Evolutionary conservation across 2,113 vertebrate genomes (phyloP), one percentile per base, ranked within the genome.

Genomic region (Cryptomyrus ogoouensis): DNA sequence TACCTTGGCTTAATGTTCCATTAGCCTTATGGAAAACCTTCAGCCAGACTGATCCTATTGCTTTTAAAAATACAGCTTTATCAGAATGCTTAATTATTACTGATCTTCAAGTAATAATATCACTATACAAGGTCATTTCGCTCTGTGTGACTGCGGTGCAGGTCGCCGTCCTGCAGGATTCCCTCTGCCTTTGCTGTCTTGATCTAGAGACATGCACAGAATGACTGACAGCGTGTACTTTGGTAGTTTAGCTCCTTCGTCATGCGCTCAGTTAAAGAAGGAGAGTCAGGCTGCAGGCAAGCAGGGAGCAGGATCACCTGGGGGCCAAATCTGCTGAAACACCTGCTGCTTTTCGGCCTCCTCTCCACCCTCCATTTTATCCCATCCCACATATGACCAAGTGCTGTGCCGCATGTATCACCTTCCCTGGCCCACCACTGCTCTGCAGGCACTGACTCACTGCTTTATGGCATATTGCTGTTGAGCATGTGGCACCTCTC

Each of bases 101-200:
- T 62, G 80, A 44, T 53, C 66, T 83, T 56, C 39, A 24, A 88
- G 89, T 35, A 77, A 9, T 44, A 46, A 83, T 62, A 44, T 47
- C 62, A 88, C 8, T 47, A 90, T 47, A 88, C 39, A 90, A 24
- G 27, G 35, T 83, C 93, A 90, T 92, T 93, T 87, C 89, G 53
- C 56, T 86, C 74, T 62, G 17, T 24, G 62, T 83, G 80, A 56
- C 21, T 91, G 17, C 27, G 85, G 46, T 90, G 91, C 91, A 49
- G 90, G 90, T 70, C 87, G 89, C 88, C 21, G 42, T 31, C 47
- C 52, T 89, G 17, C 13, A 5, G 80, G 42, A 74, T 42, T 47
- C n/a, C 15, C 27, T 35, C 44, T 56, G 85, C 85, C 84, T 90
- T 74, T 58, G 31, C 24, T 19, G 46, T 44, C 87, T 88, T 66